Evolutionary conservation across 2,113 vertebrate genomes (phyloP).

Genomic region (Cheirogaleus medius): DNA sequence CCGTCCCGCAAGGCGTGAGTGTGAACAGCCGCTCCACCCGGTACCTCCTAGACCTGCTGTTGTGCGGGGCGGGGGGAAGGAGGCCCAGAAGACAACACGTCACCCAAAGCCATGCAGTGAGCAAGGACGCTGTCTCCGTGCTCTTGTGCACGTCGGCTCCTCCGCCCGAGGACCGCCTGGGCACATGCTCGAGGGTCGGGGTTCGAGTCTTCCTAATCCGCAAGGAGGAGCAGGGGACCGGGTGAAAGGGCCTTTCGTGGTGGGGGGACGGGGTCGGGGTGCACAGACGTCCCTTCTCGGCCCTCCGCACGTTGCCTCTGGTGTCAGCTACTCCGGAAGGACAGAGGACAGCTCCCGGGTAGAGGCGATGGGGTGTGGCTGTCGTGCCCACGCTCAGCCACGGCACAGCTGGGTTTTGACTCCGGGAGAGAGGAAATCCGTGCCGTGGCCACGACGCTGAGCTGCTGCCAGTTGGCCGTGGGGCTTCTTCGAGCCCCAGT

Average conservation of each 20-base stretch:
- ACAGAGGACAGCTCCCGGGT: no score
- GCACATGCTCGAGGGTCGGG: fast-evolving
- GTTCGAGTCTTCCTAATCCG: not conserved
- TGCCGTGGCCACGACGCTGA: fast-evolving
- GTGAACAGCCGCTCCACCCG: fast-evolving
- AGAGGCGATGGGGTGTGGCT: not conserved
- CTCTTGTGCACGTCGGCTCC: fast-evolving
- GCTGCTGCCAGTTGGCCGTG: not conserved
- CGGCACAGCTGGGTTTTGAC: not conserved
- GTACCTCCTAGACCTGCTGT: not conserved
- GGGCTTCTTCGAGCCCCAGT: fast-evolving
- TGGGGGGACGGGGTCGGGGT: not conserved
- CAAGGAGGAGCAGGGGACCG: fast-evolving
- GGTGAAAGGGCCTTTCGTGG: not conserved
- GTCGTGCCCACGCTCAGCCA: not conserved
- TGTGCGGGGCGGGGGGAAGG: not conserved
- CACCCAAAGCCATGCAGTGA: fast-evolving
- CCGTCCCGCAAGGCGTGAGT: fast-evolving
- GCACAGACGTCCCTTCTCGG: fast-evolving
- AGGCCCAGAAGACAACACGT: no score
- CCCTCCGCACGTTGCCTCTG: fast-evolving
- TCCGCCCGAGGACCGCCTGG: not conserved
- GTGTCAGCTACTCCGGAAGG: no score
- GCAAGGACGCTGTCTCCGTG: fast-evolving
- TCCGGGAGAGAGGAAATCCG: no score